Evolutionary conservation across 2,888 invertebrate species (phyloP).

Genomic region (Mantis religiosa): DNA sequence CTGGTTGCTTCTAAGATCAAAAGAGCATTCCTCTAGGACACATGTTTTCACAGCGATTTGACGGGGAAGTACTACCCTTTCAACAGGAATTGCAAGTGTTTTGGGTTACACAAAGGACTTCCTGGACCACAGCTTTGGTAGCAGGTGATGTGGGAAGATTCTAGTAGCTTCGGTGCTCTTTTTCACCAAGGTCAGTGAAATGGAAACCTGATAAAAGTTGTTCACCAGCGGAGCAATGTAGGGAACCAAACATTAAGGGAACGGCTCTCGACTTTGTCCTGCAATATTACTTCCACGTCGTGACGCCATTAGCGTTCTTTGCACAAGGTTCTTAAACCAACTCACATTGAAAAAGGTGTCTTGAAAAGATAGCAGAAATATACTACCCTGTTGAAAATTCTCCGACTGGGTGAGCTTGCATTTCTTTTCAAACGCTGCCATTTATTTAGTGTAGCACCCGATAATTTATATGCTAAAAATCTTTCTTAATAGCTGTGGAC

Average conservation of each 20-base stretch:
- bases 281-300: neutral
- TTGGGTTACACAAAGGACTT: neutral
- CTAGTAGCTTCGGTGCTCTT: neutral
- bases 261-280: neutral
- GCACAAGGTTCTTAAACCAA: neutral
- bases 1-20: neutral
- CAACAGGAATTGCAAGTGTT: neutral
- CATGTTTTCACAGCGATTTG: neutral
- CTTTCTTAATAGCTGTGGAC: too few species aligned
- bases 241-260: neutral
- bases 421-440: neutral
- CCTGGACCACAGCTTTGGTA: neutral
- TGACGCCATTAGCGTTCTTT: neutral
- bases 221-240: neutral
- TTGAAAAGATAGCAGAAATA: neutral
- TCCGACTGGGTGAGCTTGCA: neutral
- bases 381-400: neutral
- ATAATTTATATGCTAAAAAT: too few species aligned
- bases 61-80: neutral
- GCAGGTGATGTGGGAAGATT: neutral
- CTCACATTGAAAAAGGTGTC: neutral
- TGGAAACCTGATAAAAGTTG: neutral
- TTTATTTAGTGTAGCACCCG: too few species aligned
- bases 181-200: neutral
- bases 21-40: neutral